Percentiles rank a stretch among this genome's conserved stretches.
Conservation (phyloP, 2,888 invertebrate genomes). For the Pollenia labialis region DNA sequence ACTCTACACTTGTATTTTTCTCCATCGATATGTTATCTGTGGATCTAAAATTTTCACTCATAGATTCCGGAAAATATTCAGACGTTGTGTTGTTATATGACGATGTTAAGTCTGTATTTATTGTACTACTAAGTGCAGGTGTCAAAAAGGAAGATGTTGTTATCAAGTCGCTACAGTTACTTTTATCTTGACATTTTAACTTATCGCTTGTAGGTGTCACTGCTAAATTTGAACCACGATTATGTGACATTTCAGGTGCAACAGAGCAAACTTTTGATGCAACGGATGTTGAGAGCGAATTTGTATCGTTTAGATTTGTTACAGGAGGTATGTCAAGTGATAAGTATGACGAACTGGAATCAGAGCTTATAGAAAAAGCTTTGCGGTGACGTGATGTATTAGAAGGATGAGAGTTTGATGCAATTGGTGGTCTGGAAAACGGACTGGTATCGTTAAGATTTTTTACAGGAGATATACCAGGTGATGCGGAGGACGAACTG, state of each 20-base stretch:
- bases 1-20: background rate
- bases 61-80: slow-evolving; percentile 18
- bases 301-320: too few relatives aligned
- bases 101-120: background rate
- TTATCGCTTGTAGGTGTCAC: background rate
- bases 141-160: background rate
- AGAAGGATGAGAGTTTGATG: too few relatives aligned
- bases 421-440: too few relatives aligned
- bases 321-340: too few relatives aligned
- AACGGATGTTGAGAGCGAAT: background rate
- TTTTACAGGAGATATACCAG: too few relatives aligned
- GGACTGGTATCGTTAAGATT: too few relatives aligned
- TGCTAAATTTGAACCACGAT: background rate
- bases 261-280: background rate
- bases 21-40: background rate
- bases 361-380: too few relatives aligned
- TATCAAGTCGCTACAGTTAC: background rate
- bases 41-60: background rate
- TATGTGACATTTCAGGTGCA: background rate
- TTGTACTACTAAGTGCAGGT: background rate
- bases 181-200: too few relatives aligned
- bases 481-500: too few relatives aligned
- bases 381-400: too few relatives aligned
- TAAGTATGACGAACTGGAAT: too few relatives aligned
- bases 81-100: background rate